phyloP scores from a whole-genome alignment of 2,797 vertebrate genomes.

The Vireo griseus region DNA sequence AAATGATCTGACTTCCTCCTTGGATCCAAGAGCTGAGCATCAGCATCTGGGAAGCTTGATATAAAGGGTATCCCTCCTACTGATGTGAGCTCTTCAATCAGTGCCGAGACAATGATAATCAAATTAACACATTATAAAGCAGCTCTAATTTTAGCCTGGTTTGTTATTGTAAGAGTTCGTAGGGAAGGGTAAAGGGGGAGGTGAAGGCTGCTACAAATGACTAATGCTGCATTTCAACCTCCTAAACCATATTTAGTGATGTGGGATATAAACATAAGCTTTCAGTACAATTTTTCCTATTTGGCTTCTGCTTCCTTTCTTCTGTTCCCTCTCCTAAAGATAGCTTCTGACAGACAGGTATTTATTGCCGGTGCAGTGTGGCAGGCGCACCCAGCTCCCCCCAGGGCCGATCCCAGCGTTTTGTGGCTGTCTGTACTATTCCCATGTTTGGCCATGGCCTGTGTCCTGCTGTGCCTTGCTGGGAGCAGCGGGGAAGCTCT shows the following conservation, averaged over 20 bases:
- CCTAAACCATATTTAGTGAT: conserved; percentile 84
- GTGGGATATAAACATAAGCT: conserved; percentile 83
- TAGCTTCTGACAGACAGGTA: conserved; percentile 76
- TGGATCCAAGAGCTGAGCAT: conserved; percentile 17
- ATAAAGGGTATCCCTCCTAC: conserved; percentile 50
- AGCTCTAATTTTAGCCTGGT: conserved; percentile 79
- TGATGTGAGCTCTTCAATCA: conserved; percentile 73
- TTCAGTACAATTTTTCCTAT: conserved; percentile 71
- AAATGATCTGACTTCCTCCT: conserved; percentile 15
- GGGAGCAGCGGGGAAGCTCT: too few species aligned
- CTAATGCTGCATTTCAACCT: conserved; percentile 68
- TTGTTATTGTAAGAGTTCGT: conserved; percentile 71
- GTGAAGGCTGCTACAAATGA: conserved; percentile 61
- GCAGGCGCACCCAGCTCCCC: accelerated
- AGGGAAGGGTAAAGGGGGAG: conserved; percentile 40
- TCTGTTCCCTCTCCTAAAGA: conserved; percentile 72
- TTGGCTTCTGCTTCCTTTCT: conserved; percentile 84
- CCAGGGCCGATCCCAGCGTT: background rate
- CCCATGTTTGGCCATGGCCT: too few species aligned
- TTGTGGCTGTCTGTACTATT: background rate
- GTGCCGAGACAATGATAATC: conserved; percentile 79
- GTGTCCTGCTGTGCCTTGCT: background rate
- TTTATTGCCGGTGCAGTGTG: conserved; percentile 73
- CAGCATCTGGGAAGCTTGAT: conserved; percentile 17
- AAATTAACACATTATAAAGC: conserved; percentile 57